These are phyloP conservation scores for Vidua chalybeata DNA, from an alignment of 2,113 vertebrate genomes.

Conservation along the genomic window DNA sequence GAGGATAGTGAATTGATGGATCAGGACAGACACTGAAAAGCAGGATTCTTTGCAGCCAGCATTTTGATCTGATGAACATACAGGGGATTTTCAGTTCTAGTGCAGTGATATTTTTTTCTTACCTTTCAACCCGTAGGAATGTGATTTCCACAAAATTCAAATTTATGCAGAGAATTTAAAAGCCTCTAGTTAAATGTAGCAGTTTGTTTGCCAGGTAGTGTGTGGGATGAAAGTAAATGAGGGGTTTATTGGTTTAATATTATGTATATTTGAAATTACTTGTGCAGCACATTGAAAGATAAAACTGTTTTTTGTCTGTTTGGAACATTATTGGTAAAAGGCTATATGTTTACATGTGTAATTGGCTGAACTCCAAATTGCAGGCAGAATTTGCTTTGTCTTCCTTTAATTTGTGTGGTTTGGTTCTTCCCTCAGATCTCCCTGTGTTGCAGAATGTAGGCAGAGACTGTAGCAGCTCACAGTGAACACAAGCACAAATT, in stretches of 20 bases:
- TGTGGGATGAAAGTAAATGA: neutral
- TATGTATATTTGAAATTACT: neutral
- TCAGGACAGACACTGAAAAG: neutral
- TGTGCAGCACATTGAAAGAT: neutral
- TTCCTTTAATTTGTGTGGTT: neutral
- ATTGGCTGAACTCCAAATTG: conserved; percentile 25
- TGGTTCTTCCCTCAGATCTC: conserved; percentile 10
- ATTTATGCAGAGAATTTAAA: neutral
- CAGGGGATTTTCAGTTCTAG: neutral
- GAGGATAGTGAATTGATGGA: neutral
- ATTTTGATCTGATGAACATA: neutral
- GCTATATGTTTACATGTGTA: neutral
- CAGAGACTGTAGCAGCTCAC: neutral
- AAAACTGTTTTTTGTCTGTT: conserved; percentile 38
- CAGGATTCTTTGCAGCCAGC: neutral
- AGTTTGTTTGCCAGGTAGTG: neutral
- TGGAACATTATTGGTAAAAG: conserved; percentile 57
- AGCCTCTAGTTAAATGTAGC: neutral
- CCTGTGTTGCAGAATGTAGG: neutral
- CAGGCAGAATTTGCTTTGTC: neutral
- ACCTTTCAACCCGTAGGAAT: neutral
- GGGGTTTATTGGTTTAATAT: neutral
- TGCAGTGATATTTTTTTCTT: neutral
- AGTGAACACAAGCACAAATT: neutral
- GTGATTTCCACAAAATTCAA: neutral